Evolutionary conservation across 2,113 vertebrate genomes (phyloP).

Genomic region (Alaudala cheleensis): DNA sequence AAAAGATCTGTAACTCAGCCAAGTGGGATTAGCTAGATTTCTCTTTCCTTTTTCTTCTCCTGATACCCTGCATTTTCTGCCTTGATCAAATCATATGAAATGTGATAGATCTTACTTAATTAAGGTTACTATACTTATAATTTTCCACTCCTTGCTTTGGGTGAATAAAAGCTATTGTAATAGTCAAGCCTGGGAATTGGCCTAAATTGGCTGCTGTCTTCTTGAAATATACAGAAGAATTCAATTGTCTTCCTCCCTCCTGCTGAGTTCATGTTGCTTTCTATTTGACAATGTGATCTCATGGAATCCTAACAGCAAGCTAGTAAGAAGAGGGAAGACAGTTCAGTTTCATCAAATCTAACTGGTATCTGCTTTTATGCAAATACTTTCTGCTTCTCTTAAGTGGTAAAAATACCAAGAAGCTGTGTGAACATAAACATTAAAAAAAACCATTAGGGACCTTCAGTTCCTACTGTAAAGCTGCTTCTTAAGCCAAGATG

Average conservation of each 20-base stretch:
- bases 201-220: not conserved
- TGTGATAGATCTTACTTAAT: not conserved
- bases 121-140: not conserved
- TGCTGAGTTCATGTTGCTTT: not conserved
- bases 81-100: not conserved
- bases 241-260: not conserved
- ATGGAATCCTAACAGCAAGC: not conserved
- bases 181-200: not conserved
- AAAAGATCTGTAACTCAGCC: not conserved
- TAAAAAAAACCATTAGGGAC: not conserved
- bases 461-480: not conserved
- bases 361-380: not conserved
- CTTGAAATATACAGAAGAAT: not conserved
- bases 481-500: not conserved
- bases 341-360: not conserved
- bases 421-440: not conserved
- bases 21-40: not conserved
- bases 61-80: not conserved
- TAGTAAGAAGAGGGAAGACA: not conserved
- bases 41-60: not conserved
- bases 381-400: constrained; percentile 5
- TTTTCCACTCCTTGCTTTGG: not conserved
- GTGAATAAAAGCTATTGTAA: not conserved
- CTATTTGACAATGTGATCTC: not conserved
- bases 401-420: not conserved